Base-by-base conservation (phyloP, 2,888 invertebrate species). In the Baronia brevicornis region DNA sequence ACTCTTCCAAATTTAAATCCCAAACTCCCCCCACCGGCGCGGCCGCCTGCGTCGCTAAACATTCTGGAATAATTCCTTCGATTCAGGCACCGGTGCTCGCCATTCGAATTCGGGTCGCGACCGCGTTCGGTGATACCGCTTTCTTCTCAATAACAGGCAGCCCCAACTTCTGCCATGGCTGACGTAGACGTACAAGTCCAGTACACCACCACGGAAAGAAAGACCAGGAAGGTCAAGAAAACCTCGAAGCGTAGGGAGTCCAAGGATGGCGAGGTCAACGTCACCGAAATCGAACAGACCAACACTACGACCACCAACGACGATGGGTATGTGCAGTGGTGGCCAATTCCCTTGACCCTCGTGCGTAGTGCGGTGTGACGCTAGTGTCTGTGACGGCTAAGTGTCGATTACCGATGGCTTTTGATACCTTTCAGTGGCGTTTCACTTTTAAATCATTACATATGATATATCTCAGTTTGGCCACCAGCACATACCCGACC, bases 131-230 rank as follows among this genome's bases (percentile, higher is more conserved):
- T 74, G 75, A 75, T 78, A 80, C 72, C 59, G 70, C 46, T 51
- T 50, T 45, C 46, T 58, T 47, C 52, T 55, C 52, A 49, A 52
- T 38, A 53, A 55, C 41, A 43, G 57, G 54, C 60, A 58, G 57
- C 53, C 53, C 54, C 53, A 46, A 52, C 38, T 47, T 48, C 56
- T 60, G 56, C 67, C 84, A 95, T 95, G 95, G 95, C 94, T 75
- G 95, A 95, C 88, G 94, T 95, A 64, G 95, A 95, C 82, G 89
- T 92, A 51, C 91, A 93, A 87, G 91, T 93, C 87, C 91, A 92
- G 79, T 91, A 89, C 74, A 91, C 93, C 69, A 90, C 92, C 69
- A 93, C 93, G 63, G 92, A 94, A 84, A 90, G 93, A 72, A 94
- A 94, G 79, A 95, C 95, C 87, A 92, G 94, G 85, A 95, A 95